phyloP scores from a whole-genome alignment of 2,797 vertebrate species.

The Onychomys leucogaster region DNA sequence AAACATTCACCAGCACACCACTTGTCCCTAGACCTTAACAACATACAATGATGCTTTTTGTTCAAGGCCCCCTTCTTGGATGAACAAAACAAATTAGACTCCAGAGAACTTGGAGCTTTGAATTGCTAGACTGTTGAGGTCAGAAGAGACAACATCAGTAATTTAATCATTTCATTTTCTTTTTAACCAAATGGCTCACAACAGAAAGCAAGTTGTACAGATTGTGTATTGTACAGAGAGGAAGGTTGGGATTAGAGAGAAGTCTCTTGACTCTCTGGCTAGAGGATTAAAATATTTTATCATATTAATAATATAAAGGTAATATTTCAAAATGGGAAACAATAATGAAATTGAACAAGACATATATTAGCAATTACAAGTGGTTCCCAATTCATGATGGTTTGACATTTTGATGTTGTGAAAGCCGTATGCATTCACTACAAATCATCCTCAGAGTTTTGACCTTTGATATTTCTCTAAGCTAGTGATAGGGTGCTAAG shows the following conservation, averaged over 20 bases:
- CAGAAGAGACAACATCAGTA: slow-evolving; percentile 3
- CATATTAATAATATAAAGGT: not conserved
- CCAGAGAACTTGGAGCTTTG: not conserved
- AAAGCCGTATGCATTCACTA: not conserved
- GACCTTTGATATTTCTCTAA: not conserved
- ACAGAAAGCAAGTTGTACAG: slow-evolving; percentile 21
- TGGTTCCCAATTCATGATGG: not conserved
- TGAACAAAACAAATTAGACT: slow-evolving; percentile 60
- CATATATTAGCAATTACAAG: not conserved
- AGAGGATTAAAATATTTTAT: slow-evolving; percentile 15
- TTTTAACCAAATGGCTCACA: slow-evolving; percentile 17
- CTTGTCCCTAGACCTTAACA: not conserved
- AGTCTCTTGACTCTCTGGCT: slow-evolving; percentile 14
- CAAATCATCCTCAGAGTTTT: not conserved
- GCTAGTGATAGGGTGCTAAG: not conserved
- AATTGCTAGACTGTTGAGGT: slow-evolving; percentile 33
- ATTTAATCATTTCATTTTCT: slow-evolving; percentile 16
- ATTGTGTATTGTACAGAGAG: not conserved
- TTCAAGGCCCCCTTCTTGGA: slow-evolving; percentile 14
- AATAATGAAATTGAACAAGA: slow-evolving; percentile 12
- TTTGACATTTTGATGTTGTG: not conserved
- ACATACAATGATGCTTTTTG: not conserved
- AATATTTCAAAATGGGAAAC: slow-evolving; percentile 31
- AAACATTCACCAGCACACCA: not conserved
- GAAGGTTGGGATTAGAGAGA: not conserved